Conservation (phyloP, 2,888 invertebrate genomes). For the Pseudoips prasinana region DNA sequence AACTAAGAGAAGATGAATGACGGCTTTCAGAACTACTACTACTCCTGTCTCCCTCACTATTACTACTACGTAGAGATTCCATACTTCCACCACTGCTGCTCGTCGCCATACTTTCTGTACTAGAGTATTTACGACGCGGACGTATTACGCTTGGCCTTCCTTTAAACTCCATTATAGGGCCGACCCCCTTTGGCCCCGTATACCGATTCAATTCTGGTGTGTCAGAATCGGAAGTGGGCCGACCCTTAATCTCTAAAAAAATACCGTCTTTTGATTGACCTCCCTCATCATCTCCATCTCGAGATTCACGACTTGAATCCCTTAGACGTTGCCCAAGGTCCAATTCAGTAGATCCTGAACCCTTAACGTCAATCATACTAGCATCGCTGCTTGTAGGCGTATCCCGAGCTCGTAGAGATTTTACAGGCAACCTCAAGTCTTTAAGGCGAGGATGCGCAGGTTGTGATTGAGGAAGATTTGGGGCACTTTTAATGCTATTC, state of each 20-base stretch:
- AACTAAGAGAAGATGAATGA: constrained; percentile 91
- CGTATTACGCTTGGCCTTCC: constrained; percentile 79
- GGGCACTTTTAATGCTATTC: constrained; percentile 91
- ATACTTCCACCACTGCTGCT: constrained; percentile 94
- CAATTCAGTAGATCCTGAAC: constrained; percentile 67
- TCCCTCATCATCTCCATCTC: constrained; percentile 87
- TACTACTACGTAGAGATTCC: constrained; percentile 93
- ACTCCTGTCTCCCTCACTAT: constrained; percentile 93
- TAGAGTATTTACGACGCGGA: constrained; percentile 85
- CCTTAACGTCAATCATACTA: constrained; percentile 84
- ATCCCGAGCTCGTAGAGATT: constrained; percentile 84
- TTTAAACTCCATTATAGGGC: constrained; percentile 84
- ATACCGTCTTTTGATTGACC: constrained; percentile 86
- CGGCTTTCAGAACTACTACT: constrained; percentile 93
- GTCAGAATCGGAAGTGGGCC: constrained; percentile 83
- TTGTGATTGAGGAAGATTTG: constrained; percentile 86
- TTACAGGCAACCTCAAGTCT: constrained; percentile 88
- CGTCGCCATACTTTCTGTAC: constrained; percentile 93
- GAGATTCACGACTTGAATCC: constrained; percentile 78
- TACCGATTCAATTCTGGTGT: constrained; percentile 81
- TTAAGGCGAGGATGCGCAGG: constrained; percentile 87
- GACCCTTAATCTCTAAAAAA: constrained; percentile 88
- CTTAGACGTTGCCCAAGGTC: constrained; percentile 76
- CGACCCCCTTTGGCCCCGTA: constrained; percentile 80
- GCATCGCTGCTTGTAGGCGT: constrained; percentile 84